These are phyloP conservation scores for Xerus rutilus DNA, from an alignment of 2,797 vertebrate species.

Conservation along the genomic window DNA sequence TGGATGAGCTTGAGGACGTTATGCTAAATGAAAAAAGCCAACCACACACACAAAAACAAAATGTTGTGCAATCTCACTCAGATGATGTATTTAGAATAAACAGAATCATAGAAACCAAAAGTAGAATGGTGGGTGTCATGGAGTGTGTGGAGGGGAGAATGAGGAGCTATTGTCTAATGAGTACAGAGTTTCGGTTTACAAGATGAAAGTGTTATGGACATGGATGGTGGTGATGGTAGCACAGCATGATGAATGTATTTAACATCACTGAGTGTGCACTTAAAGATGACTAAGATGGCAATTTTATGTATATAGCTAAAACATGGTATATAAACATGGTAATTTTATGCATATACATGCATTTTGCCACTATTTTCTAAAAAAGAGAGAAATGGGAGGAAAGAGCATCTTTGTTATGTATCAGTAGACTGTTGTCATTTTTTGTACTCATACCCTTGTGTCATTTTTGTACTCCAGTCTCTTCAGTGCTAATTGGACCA, in stretches of 20 bases:
- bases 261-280: background rate
- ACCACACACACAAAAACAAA: background rate
- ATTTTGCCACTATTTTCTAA: background rate
- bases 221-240: too few species aligned
- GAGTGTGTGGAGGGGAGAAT: background rate
- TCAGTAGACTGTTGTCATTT: background rate
- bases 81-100: background rate
- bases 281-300: background rate
- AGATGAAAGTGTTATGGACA: background rate
- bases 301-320: background rate
- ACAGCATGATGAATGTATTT: background rate
- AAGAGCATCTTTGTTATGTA: background rate
- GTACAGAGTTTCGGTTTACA: background rate
- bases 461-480: background rate
- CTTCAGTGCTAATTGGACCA: conserved; percentile 1
- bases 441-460: background rate
- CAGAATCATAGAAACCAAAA: background rate
- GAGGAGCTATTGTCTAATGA: background rate
- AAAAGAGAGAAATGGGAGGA: background rate
- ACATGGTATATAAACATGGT: background rate
- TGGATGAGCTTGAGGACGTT: background rate
- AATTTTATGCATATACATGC: background rate
- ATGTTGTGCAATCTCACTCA: background rate
- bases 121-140: background rate
- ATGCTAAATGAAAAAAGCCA: background rate